phyloP scores from a whole-genome alignment of 2,888 invertebrate species.

The Lasioglossum zephyrum region DNA sequence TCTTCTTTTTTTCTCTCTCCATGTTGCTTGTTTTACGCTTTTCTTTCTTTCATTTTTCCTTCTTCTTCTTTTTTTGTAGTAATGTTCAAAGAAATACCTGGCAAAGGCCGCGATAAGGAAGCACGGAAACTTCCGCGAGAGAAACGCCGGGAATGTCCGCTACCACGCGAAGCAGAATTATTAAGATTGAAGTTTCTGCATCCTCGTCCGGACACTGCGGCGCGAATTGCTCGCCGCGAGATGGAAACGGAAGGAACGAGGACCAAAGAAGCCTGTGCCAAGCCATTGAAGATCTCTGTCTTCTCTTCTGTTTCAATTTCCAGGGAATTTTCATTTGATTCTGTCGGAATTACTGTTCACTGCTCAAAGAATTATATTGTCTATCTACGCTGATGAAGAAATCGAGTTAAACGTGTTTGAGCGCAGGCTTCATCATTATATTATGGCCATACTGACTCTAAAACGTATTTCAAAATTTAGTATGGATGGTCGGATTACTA shows the following conservation, averaged over 20 bases:
- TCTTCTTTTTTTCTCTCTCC: background rate
- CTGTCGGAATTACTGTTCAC: background rate
- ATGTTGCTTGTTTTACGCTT: background rate
- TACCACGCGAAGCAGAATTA: constrained; percentile 20
- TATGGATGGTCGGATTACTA: no score
- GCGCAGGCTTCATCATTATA: background rate
- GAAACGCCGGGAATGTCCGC: constrained; percentile 26
- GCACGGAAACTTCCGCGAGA: background rate
- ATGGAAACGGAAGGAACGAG: background rate
- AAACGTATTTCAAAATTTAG: no score
- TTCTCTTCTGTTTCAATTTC: constrained; percentile 1
- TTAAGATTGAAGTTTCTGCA: constrained; percentile 30
- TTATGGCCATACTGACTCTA: no score
- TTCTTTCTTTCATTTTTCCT: background rate
- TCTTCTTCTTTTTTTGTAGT: background rate
- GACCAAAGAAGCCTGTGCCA: background rate
- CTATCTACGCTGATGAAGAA: background rate
- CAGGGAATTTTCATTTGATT: constrained; percentile 5
- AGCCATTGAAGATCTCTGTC: background rate
- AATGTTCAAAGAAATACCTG: constrained; percentile 6
- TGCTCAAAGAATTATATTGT: background rate
- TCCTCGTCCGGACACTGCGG: background rate
- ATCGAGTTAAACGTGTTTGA: background rate
- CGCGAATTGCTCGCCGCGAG: constrained; percentile 4
- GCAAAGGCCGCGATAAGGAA: constrained; percentile 10